Evolutionary conservation across 2,797 vertebrate species (phyloP).

Genomic region (Notamacropus eugenii): DNA sequence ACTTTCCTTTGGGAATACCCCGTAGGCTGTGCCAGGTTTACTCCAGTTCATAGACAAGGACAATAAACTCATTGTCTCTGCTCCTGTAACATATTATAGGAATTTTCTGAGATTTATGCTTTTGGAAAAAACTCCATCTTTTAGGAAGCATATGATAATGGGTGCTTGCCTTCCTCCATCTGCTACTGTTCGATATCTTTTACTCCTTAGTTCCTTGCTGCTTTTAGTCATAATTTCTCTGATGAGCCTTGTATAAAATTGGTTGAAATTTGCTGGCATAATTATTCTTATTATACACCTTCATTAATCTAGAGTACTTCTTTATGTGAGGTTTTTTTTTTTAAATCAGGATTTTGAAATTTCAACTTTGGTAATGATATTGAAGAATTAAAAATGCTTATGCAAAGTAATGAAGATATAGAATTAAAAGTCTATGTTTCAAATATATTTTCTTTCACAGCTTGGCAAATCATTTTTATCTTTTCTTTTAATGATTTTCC

Average conservation of each 20-base stretch:
- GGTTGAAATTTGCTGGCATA: slow-evolving; percentile 31
- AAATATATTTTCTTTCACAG: background rate
- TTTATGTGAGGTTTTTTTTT: background rate
- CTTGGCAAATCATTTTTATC: background rate
- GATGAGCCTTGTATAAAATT: slow-evolving; percentile 54
- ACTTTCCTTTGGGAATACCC: slow-evolving; percentile 78
- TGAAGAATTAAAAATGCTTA: slow-evolving; percentile 33
- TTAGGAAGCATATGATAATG: background rate
- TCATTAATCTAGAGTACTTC: slow-evolving; percentile 26
- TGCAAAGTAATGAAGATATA: slow-evolving; percentile 8
- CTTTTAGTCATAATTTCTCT: slow-evolving; percentile 45
- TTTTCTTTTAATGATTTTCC: slow-evolving; percentile 19
- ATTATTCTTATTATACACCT: slow-evolving; percentile 11
- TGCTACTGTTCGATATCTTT: slow-evolving; percentile 50
- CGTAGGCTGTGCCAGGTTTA: slow-evolving; percentile 53
- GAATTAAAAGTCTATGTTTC: background rate
- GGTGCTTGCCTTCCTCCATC: slow-evolving; percentile 21
- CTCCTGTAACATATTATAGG: slow-evolving; percentile 25
- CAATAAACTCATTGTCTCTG: slow-evolving; percentile 62
- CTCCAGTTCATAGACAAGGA: slow-evolving; percentile 37
- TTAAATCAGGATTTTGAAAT: slow-evolving; percentile 28
- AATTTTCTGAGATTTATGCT: slow-evolving; percentile 49
- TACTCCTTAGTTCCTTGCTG: slow-evolving; percentile 32
- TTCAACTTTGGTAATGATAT: slow-evolving; percentile 37
- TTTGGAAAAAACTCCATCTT: background rate